These are phyloP conservation scores for Calvadosia cruxmelitensis DNA, from an alignment of 30 jellyfish, hydroid and myxozoan genomes.

Conservation along the genomic window DNA sequence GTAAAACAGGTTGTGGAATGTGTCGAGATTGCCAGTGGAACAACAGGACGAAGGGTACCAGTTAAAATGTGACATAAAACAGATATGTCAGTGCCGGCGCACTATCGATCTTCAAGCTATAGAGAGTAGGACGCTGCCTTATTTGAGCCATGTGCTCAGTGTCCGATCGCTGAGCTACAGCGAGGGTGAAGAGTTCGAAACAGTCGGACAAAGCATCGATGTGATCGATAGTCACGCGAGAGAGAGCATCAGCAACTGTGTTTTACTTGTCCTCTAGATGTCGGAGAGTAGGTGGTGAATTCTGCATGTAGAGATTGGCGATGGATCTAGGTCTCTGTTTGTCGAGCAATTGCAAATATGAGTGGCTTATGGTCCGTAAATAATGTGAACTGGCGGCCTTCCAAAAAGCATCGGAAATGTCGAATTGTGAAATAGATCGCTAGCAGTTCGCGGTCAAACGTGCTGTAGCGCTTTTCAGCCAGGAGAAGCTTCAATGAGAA, in stretches of 20 bases:
- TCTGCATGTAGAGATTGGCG: slow-evolving; percentile 25
- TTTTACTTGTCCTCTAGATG: slow-evolving; percentile 18
- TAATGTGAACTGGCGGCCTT: slow-evolving; percentile 14
- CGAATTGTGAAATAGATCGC: slow-evolving; percentile 17
- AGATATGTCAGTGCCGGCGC: slow-evolving; percentile 10
- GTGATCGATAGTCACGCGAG: slow-evolving; percentile 19
- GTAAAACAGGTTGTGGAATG: slow-evolving; percentile 9
- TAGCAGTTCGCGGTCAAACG: slow-evolving; percentile 19
- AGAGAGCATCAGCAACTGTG: slow-evolving; percentile 38
- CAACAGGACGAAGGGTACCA: slow-evolving; percentile 19
- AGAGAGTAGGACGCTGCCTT: slow-evolving; percentile 5
- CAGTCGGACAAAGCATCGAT: neutral
- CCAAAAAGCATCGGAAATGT: slow-evolving; percentile 15
- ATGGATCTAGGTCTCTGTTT: slow-evolving; percentile 15
- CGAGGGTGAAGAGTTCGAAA: slow-evolving; percentile 7
- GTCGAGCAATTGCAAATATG: slow-evolving; percentile 13
- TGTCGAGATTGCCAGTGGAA: slow-evolving; percentile 12
- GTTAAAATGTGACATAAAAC: slow-evolving; percentile 29
- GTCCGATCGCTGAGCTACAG: slow-evolving; percentile 15
- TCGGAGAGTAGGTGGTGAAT: slow-evolving; percentile 17
- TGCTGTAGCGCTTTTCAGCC: slow-evolving; percentile 24
- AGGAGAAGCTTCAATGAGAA: slow-evolving; percentile 13
- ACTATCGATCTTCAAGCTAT: slow-evolving; percentile 2
- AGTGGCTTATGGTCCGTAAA: slow-evolving; percentile 33
- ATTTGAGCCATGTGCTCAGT: slow-evolving; percentile 2